Evolutionary conservation across 2,113 vertebrate genomes (phyloP), one percentile per base, ranked within the genome.

Genomic region (Asarcornis scutulata): DNA sequence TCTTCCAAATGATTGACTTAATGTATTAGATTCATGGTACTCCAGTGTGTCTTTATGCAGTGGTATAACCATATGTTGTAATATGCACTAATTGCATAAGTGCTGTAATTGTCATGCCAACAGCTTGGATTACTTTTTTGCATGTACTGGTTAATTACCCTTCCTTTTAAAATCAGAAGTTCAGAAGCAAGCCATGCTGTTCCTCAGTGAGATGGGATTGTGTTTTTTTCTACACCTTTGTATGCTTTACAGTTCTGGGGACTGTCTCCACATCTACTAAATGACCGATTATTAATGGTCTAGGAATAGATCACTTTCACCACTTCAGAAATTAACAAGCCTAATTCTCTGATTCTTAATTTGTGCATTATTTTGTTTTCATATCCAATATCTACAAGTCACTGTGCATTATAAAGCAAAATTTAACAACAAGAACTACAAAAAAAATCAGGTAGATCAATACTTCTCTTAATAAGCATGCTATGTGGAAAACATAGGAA

Each of bases 1-100:
- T 23, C 13, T 83, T 86, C 73, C 50, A 88, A 36, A 86, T 88
- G 76, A 75, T 81, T 92, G 58, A 75, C n/a, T 91, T 88, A 72
- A 58, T 86, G 44, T 53, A 21, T 89, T 55, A 73, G 40, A 91
- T 92, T 68, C 29, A 17, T 17, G 40, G 77, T 42, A 90, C 29
- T 53, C 27, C 23, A 36, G 11, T 31, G 44, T 64, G 44, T 82
- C 53, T 78, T 87, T 85, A 66, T 79, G 50, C 34, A 62, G 50
- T 63, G 31, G 5, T 82, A 59, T 53, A 72, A 50, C 69, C 76
- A 5, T 58, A 68, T 72, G 44, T 76, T 89, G 58, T 79, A 59
- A 66, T 59, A 88, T 17, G n/a, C 55, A 27, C 13, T 13, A 85
- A 82, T 91, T 62, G n/a, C 20, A 13, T 89, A 86, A 87, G 46